Evolutionary conservation across 2,797 vertebrate genomes (phyloP), one percentile per base, ranked within the genome.

Genomic region (Bufotes viridis): DNA sequence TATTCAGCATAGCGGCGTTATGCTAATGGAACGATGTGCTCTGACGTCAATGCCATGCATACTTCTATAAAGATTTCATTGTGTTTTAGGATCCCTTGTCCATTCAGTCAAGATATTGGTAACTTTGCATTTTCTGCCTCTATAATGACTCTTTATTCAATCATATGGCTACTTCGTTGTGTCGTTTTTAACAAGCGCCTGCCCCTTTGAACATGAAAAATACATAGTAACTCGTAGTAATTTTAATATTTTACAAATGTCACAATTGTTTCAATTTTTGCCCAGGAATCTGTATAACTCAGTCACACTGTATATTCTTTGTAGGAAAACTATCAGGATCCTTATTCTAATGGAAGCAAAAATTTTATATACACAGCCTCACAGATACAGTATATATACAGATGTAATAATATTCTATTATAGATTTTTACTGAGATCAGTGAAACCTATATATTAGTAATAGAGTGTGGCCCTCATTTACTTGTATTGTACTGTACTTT

Each of bases 51-150:
- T 89, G 81, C 70, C 55, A 49, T 84, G 51, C 85, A 51, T 55
- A 57, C 24, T 70, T 83, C 88, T 80, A 89, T 89, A 89, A 89
- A 87, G 88, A 87, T 87, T 87, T 60, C 88, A 89, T 89, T 89
- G 88, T 89, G 18, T 72, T 83, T 84, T 67, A 24, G 82, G 60
- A 72, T 29, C 70, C 58, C 74, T 87, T 89, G 85, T 89, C 85
- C 85, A 70, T 89, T 87, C 84, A 89, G 80, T 55, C 55, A 26
- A 83, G 84, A 69, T 82, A 76, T 58, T 70, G 79, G 80, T 72
- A 86, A 78, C 10, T 78, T 74, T 83, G 65, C 85, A 74, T 80
- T 83, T 61, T 88, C 70, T 65, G 60, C 20, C 74, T 55, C 75
- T 42, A 60, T 78, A 87, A 84, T 84, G 57, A 84, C 29, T 84